Evolutionary conservation across 2,113 vertebrate species (phyloP).

Genomic region (Hemibagrus wyckioides): DNA sequence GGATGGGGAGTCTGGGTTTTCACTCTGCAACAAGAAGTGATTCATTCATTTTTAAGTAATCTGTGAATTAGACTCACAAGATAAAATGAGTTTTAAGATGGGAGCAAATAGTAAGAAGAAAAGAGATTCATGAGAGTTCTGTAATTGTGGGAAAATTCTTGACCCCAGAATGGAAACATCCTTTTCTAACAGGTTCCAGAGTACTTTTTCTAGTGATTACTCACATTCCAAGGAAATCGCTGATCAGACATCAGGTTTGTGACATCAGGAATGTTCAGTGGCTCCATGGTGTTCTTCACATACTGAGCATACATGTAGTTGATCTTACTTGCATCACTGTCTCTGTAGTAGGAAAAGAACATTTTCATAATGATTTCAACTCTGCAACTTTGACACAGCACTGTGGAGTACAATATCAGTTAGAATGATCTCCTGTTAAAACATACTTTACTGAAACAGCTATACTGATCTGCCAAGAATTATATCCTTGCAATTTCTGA

Average conservation of each 20-base stretch:
- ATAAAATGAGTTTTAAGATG: neutral
- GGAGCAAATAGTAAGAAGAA: neutral
- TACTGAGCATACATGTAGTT: constrained; percentile 98
- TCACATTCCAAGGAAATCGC: constrained; percentile 91
- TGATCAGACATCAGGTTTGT: constrained; percentile 74
- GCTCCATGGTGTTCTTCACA: constrained; percentile 89
- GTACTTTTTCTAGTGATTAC: constrained; percentile 56
- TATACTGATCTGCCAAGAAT: neutral
- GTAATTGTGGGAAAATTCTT: constrained; percentile 1
- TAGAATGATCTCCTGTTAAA: neutral
- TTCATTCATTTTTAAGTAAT: neutral
- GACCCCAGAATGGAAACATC: constrained; percentile 10
- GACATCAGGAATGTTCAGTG: constrained; percentile 89
- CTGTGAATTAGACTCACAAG: neutral
- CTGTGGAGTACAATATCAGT: neutral
- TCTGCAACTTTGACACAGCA: neutral
- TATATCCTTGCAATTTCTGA: neutral
- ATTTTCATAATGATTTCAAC: neutral
- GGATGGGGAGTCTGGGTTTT: constrained; percentile 74
- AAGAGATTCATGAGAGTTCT: neutral
- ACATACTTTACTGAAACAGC: neutral
- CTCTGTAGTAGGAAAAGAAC: constrained; percentile 70
- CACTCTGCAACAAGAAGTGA: constrained; percentile 74
- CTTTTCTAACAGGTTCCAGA: neutral
- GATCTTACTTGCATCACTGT: constrained; percentile 82